Evolutionary conservation across 2,888 invertebrate species (phyloP).

Genomic region (Neria commutata): DNA sequence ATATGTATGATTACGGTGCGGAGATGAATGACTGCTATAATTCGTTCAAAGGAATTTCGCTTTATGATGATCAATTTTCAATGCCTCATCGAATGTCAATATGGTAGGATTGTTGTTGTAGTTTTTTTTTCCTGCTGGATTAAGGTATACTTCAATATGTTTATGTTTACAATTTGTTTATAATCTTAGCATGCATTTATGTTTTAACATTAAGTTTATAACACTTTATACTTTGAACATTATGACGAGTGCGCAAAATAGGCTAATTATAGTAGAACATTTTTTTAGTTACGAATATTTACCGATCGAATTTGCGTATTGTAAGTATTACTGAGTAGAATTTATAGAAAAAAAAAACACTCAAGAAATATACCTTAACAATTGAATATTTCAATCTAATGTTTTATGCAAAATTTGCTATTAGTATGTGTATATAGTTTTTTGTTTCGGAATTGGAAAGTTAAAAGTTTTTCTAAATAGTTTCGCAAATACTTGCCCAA

Average conservation of each 20-base stretch:
- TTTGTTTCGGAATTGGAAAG: background rate
- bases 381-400: background rate
- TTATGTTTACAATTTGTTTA: slow-evolving; percentile 17
- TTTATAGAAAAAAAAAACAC: too few relatives aligned
- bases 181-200: background rate
- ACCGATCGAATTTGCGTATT: too few relatives aligned
- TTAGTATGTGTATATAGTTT: background rate
- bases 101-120: background rate
- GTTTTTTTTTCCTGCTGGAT: slow-evolving; percentile 16
- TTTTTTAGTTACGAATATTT: too few relatives aligned
- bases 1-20: background rate
- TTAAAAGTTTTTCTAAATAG: background rate
- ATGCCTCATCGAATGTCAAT: too few relatives aligned
- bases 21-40: slow-evolving; percentile 11
- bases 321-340: too few relatives aligned
- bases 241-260: too few relatives aligned
- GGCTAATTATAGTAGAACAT: too few relatives aligned
- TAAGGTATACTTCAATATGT: slow-evolving; percentile 31
- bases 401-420: background rate
- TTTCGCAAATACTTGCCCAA: too few relatives aligned
- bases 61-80: background rate
- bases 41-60: background rate
- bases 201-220: background rate
- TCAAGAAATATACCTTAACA: too few relatives aligned
- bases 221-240: too few relatives aligned